phyloP scores from a whole-genome alignment of 1,140 invertebrate species.

The Parapsyche elsis region DNA sequence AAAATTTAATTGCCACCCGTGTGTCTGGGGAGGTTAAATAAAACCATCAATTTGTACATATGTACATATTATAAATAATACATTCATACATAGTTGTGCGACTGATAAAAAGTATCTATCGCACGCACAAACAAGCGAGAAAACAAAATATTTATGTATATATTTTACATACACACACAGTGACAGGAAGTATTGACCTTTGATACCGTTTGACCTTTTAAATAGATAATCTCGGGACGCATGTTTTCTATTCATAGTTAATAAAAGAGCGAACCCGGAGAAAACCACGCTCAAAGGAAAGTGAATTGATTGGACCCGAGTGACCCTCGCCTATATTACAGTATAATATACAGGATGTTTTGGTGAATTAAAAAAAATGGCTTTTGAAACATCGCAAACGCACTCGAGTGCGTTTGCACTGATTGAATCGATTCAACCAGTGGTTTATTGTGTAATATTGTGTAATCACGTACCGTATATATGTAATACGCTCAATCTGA shows the following conservation, averaged over 20 bases:
- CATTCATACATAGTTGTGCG: not conserved
- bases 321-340: too few relatives aligned
- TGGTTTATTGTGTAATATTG: too few relatives aligned
- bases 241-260: constrained; percentile 38
- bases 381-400: too few relatives aligned
- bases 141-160: constrained; percentile 33
- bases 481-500: too few relatives aligned
- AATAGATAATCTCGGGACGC: constrained; percentile 38
- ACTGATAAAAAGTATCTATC: constrained; percentile 13
- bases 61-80: not conserved
- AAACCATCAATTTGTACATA: not conserved
- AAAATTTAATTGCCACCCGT: too few relatives aligned
- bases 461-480: too few relatives aligned
- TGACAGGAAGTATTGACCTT: constrained; percentile 39
- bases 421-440: too few relatives aligned
- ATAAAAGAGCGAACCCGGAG: constrained; percentile 22
- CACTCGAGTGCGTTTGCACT: too few relatives aligned
- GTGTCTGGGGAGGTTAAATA: too few relatives aligned
- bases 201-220: constrained; percentile 25
- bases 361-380: too few relatives aligned
- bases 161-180: not conserved
- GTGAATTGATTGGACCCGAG: not conserved
- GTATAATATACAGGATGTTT: too few relatives aligned
- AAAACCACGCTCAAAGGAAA: constrained; percentile 5
- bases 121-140: not conserved